Evolutionary conservation across 2,888 invertebrate genomes (phyloP), one percentile per base, ranked within the genome.

Genomic region (Gasteruption jaculator): DNA sequence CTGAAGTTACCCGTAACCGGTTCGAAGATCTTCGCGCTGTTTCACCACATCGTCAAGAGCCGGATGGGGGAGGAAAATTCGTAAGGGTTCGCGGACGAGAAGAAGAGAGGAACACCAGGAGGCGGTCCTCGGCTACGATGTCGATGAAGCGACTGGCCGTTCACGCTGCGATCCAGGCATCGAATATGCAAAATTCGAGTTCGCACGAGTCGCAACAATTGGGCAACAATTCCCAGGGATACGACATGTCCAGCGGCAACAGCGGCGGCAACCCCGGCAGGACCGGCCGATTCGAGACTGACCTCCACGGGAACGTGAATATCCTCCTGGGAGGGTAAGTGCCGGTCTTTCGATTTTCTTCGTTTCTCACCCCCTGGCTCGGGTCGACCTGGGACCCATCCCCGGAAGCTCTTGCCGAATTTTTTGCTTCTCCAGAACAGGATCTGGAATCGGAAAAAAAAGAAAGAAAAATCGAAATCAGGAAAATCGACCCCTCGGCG

Each of bases 261-360:
- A 11, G 24, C 6, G 39, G 41, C 21, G 48, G 36, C 4, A 24
- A 42, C 14, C 30, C 49, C 6, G 51, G 57, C 33, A 53, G 51
- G 26, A 49, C 38, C 33, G 61, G 63, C 43, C 54, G 57, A 19
- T 65, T 52, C 46, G 64, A 65, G 35, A 54, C 57, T 20, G 73
- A 75, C 57, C 68, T 77, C 48, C 76, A 81, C 63, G 81, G 80
- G 56, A 78, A 78, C 59, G 80, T 82, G 61, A 87, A 87, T 72
- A 76, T 87, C 53, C 77, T 87, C 57, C 80, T 88, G 55, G 84
- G 86, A 72, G 86, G 87, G 87, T 87, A 71, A 77, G 83, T 52
- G 43, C 31, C 29, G 12, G 42, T 22, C 30, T n/a, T n/a, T n/a
- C n/a, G n/a, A n/a, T 29, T 36, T 33, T 22, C 24, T n/a, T n/a